Base-by-base conservation (phyloP, 2,888 invertebrate species). In the Trichopoda pennipes region DNA sequence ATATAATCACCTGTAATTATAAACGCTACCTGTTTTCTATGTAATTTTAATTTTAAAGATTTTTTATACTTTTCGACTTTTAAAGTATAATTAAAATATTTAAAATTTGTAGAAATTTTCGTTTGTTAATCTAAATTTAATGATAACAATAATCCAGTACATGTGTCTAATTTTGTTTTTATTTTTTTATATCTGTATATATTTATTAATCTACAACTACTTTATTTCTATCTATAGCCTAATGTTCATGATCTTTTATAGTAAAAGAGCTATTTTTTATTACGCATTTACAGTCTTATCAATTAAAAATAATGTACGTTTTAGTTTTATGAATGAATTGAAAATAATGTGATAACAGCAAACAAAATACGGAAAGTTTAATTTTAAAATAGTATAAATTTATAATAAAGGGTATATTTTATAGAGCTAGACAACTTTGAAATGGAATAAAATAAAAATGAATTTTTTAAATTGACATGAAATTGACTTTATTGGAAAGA, bases 241-340 rank as follows among this genome's bases (percentile, higher is more conserved):
- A 51, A 21, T 61, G 44, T 14, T 21, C 23, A 42, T 60, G 53
- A 66, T 73, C 44, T 76, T 61, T 69, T 35, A 17, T 76, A 77
- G 69, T 69, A 77, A 69, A 44, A 68, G 60, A 44, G 8, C 49
- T 47, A 55, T 53, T 7, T n/a, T 23, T 53, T 63, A 55, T 23
- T 63, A 77, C 76, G 61, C 76, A 77, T 77, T 69, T 55, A 35
- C 17, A 47, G 16, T 49, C 35, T 19, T 81, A 81, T 77, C 77
- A 73, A 55, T 55, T 14, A n/a, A 53, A 35, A 23, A 42, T 17
- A 47, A 44, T 58, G 44, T 51, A 61, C 51, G 66, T 61, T 55
- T 60, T 28, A 21, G 17, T 60, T 77, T 81, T 63, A 81, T 81
- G 81, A 81, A 81, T 81, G 81, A 81, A 77, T 55, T 44, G n/a